Evolutionary conservation across 1,140 invertebrate genomes (phyloP).

Genomic region (Muscidifurax raptorellus): DNA sequence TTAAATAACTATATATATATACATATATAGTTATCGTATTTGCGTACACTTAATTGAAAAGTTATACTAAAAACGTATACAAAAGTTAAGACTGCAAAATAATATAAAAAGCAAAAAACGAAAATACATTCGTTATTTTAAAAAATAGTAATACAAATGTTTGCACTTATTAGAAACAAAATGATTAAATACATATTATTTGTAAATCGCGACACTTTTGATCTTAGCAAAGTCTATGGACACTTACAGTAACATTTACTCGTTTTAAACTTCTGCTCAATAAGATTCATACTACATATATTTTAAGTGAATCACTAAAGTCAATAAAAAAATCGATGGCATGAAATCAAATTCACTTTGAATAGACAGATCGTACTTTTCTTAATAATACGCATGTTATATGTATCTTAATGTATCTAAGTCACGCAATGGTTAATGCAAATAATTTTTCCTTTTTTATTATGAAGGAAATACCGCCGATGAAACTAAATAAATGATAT

Average conservation of each 20-base stretch:
- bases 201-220: conserved; percentile 49
- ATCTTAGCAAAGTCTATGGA: conserved; percentile 47
- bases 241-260: conserved; percentile 49
- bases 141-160: conserved; percentile 44
- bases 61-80: conserved; percentile 26
- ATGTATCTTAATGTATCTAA: conserved; percentile 27
- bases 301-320: conserved; percentile 36
- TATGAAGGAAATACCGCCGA: not conserved
- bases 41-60: conserved; percentile 11
- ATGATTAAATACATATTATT: conserved; percentile 41
- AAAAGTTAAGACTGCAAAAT: conserved; percentile 26
- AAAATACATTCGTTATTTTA: conserved; percentile 31
- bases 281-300: conserved; percentile 46
- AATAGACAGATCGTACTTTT: conserved; percentile 12
- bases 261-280: conserved; percentile 40
- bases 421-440: conserved; percentile 28
- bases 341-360: conserved; percentile 27
- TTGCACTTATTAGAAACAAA: conserved; percentile 14
- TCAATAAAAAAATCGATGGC: conserved; percentile 44
- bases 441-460: conserved; percentile 25
- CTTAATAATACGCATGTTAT: conserved; percentile 17
- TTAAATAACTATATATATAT: conserved; percentile 34
- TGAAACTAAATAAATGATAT: conserved; percentile 23
- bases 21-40: conserved; percentile 33
- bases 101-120: conserved; percentile 38